Conservation (phyloP, 2,888 invertebrate species). For the Leptothorax acervorum region DNA sequence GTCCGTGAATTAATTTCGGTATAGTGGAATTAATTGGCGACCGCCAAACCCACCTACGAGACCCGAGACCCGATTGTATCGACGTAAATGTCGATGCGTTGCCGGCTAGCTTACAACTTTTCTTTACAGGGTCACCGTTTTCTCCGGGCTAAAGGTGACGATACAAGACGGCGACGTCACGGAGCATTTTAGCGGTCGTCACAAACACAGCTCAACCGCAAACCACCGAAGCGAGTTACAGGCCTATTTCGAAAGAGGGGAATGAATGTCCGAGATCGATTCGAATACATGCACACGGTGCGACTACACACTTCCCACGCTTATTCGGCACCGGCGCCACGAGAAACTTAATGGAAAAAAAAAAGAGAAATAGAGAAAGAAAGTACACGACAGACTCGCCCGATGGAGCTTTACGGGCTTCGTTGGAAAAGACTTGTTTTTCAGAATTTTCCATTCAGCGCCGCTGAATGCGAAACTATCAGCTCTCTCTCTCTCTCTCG, state of each 20-base stretch:
- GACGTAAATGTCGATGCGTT: constrained; percentile 41
- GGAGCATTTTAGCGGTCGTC: constrained; percentile 10
- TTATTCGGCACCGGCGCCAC: neutral
- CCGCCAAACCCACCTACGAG: neutral
- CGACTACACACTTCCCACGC: neutral
- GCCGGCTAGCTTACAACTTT: constrained; percentile 28
- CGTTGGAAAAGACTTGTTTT: constrained; percentile 31
- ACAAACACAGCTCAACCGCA: constrained; percentile 34
- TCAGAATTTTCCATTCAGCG: constrained; percentile 37
- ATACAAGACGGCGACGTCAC: constrained; percentile 16
- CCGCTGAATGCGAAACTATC: constrained; percentile 38
- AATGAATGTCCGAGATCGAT: constrained; percentile 1
- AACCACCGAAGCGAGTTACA: constrained; percentile 23
- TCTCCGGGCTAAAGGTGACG: constrained; percentile 1
- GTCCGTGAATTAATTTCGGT: neutral
- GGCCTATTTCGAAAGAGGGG: constrained; percentile 7
- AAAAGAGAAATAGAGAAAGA: neutral
- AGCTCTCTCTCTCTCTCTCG: constrained; percentile 5
- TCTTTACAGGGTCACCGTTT: neutral
- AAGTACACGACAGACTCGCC: constrained; percentile 6
- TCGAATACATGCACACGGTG: constrained; percentile 2
- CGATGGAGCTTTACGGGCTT: neutral
- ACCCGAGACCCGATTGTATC: constrained; percentile 6
- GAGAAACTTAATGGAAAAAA: neutral
- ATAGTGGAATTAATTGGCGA: neutral